Evolutionary conservation across 2,113 vertebrate genomes (phyloP), one percentile per base, ranked within the genome.

Genomic region (Cyprinus carpio): DNA sequence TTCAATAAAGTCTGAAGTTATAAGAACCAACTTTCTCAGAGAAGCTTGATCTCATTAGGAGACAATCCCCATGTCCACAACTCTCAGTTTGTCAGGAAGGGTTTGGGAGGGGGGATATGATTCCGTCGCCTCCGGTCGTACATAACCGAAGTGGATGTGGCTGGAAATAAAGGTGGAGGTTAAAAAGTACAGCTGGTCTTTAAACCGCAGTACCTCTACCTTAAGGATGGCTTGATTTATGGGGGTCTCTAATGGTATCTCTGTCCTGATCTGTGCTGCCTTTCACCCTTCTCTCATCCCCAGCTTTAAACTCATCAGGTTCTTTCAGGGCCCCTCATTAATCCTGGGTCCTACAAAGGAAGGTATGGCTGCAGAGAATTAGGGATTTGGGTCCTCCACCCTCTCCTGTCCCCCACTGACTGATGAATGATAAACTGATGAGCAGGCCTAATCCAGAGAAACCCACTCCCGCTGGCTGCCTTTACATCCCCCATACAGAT

Each of bases 371-470:
- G 90, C 85, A 78, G 90, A 92, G 90, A 93, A 90, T 93, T 92
- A 89, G 89, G 89, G 90, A 89, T 87, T 87, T 87, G 58, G 43
- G 29, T 31, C 64, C 46, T 83, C 87, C 76, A 54, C 72, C 76
- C 82, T 74, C 64, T 37, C 37, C 62, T 79, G 62, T 79, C 74
- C 89, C 91, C 89, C 11, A 83, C 90, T 89, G 91, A 91, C 90
- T 93, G 92, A 91, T 91, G 90, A 92, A 93, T 93, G 93, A 94
- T 93, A 92, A 94, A 94, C 90, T 93, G 91, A 94, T 92, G 93
- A 94, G 91, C 92, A 88, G 89, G 78, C 87, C 91, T 93, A 93
- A 94, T 93, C 91, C 92, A 90, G 88, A 85, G 91, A 89, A 91
- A 90, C 91, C 89, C 79, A 84, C 92, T 89, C 91, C 90, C 37